A percentile compares a stretch with the other conserved stretches of the same genome.
phyloP scores from a whole-genome alignment of 2,113 vertebrate genomes.

The Macheiramphus alcinus region DNA sequence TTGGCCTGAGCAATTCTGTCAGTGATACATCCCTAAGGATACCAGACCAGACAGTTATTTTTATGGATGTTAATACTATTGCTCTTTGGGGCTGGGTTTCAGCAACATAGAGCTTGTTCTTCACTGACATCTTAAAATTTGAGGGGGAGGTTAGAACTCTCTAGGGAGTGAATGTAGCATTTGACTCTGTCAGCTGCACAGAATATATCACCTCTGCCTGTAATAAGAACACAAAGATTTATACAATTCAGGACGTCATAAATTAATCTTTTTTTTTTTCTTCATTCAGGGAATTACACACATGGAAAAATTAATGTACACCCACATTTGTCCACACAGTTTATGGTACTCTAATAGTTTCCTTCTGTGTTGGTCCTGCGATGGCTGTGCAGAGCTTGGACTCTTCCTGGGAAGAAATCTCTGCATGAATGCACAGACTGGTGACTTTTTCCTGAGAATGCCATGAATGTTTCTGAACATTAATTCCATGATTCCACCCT shows the following conservation, averaged over 20 bases:
- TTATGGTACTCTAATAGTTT: background rate
- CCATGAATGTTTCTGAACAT: background rate
- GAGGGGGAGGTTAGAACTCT: constrained; percentile 28
- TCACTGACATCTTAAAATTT: constrained; percentile 72
- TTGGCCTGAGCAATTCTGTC: background rate
- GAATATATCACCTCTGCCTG: constrained; percentile 34
- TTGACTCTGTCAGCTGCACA: constrained; percentile 41
- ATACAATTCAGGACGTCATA: background rate
- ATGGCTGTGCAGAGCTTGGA: background rate
- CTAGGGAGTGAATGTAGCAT: constrained; percentile 31
- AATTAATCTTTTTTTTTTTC: background rate
- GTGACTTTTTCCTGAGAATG: background rate
- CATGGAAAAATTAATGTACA: background rate
- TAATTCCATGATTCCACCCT: background rate
- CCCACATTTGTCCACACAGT: background rate
- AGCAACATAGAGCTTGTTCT: constrained; percentile 61
- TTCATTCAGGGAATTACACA: background rate
- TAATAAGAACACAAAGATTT: constrained; percentile 25
- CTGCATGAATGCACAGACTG: background rate
- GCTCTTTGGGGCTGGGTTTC: constrained; percentile 57
- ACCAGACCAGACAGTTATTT: constrained; percentile 59
- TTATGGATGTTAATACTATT: constrained; percentile 51
- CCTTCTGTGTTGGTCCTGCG: background rate
- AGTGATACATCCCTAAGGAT: background rate
- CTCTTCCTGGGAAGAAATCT: background rate